These are phyloP conservation scores for Notolepis coatsorum DNA, from an alignment of 2,797 vertebrate genomes.

Conservation along the genomic window DNA sequence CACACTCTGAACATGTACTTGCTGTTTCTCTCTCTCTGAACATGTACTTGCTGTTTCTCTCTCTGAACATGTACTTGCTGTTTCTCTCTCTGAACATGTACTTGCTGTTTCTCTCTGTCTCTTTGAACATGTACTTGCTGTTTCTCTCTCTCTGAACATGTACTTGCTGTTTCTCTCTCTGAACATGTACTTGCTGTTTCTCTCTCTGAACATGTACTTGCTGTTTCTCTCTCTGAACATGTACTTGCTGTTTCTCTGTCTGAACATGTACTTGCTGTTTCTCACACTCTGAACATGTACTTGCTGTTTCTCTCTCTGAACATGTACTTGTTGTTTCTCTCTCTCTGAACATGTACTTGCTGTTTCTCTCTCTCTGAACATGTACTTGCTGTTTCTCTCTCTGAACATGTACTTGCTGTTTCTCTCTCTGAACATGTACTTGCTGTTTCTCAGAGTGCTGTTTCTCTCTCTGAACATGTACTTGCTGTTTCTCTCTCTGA, in stretches of 20 bases:
- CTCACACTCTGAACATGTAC: background rate
- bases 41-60: background rate
- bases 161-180: background rate
- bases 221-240: background rate
- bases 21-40: background rate
- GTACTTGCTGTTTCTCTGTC: background rate
- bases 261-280: background rate
- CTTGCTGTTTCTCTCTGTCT: slow-evolving; percentile 3
- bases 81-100: background rate
- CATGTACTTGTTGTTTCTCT: too few species aligned
- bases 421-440: background rate
- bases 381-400: background rate
- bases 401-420: too few species aligned
- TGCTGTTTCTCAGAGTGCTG: too few species aligned
- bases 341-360: background rate
- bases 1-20: too few species aligned
- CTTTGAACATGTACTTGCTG: too few species aligned
- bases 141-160: background rate
- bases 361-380: background rate
- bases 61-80: too few species aligned
- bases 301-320: too few species aligned
- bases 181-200: background rate
- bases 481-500: slow-evolving; percentile 3
- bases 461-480: background rate
- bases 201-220: too few species aligned